Evolutionary conservation across 2,113 vertebrate genomes (phyloP).

Genomic region (Vidua chalybeata): DNA sequence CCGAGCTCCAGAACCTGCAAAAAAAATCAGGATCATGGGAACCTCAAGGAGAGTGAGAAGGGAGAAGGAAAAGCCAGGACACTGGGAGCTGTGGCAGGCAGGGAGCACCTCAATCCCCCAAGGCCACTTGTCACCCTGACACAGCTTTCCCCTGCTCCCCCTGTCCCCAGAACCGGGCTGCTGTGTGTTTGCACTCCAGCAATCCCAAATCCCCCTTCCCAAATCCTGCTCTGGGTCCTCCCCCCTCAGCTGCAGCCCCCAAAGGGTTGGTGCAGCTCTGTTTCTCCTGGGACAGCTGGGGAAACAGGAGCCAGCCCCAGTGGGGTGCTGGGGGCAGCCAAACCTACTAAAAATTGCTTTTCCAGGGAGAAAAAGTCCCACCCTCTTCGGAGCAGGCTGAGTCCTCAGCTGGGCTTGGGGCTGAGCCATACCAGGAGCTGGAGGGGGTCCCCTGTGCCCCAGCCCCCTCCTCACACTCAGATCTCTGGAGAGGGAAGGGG

Average conservation of each 20-base stretch:
- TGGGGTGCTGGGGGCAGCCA: neutral
- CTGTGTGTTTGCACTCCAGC: accelerated
- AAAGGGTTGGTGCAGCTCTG: accelerated
- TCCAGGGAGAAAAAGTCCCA: neutral
- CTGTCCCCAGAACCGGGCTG: neutral
- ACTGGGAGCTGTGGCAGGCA: neutral
- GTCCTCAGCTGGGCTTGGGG: neutral
- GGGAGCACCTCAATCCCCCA: neutral
- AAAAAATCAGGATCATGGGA: neutral
- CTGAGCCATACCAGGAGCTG: neutral
- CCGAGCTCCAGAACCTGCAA: neutral
- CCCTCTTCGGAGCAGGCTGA: accelerated
- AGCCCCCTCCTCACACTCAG: neutral
- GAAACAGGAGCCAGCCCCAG: neutral
- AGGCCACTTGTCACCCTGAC: neutral
- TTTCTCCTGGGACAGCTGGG: neutral
- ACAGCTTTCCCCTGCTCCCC: neutral
- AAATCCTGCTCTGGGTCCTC: neutral
- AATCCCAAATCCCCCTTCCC: neutral
- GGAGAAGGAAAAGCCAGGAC: neutral
- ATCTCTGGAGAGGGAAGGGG: neutral
- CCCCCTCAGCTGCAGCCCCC: neutral
- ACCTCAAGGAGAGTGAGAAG: neutral
- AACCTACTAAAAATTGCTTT: neutral
- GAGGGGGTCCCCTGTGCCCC: neutral